Percentiles rank a stretch among this genome's conserved stretches.
phyloP scores from a whole-genome alignment of 2,888 invertebrate genomes.

The Andricus curvator region DNA sequence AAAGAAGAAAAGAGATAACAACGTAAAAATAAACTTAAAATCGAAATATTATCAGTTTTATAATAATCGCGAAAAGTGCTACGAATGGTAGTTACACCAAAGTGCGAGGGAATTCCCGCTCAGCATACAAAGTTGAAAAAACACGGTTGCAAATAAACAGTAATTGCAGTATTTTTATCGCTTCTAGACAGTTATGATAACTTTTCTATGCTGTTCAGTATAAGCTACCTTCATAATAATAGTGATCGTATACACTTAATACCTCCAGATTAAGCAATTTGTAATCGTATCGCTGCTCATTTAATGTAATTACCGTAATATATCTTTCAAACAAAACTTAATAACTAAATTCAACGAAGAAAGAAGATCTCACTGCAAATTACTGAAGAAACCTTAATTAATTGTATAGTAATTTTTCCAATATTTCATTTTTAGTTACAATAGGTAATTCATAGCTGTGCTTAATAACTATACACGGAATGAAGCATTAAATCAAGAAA shows the following conservation, averaged over 20 bases:
- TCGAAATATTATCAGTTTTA: not conserved
- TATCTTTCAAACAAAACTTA: slow-evolving; percentile 23
- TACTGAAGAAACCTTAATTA: too few species aligned
- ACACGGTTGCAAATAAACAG: not conserved
- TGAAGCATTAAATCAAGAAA: too few species aligned
- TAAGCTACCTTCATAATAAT: not conserved
- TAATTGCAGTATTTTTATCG: slow-evolving; percentile 7
- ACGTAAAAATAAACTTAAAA: not conserved
- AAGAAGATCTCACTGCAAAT: too few species aligned
- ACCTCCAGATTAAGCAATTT: slow-evolving; percentile 33
- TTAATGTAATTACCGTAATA: slow-evolving; percentile 22
- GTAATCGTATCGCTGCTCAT: slow-evolving; percentile 13
- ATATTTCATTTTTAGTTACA: too few species aligned
- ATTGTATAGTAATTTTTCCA: too few species aligned
- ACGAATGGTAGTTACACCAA: not conserved
- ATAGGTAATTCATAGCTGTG: too few species aligned
- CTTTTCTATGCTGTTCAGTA: slow-evolving; percentile 7
- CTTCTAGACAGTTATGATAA: slow-evolving; percentile 12
- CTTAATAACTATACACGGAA: too few species aligned
- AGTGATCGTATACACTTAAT: slow-evolving; percentile 18
- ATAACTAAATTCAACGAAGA: not conserved
- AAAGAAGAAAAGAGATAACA: not conserved
- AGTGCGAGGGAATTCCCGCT: not conserved
- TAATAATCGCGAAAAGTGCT: not conserved
- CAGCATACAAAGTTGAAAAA: not conserved